Evolutionary conservation across 2,797 vertebrate genomes (phyloP), one percentile per base, ranked within the genome.

Genomic region (Tapera naevia): DNA sequence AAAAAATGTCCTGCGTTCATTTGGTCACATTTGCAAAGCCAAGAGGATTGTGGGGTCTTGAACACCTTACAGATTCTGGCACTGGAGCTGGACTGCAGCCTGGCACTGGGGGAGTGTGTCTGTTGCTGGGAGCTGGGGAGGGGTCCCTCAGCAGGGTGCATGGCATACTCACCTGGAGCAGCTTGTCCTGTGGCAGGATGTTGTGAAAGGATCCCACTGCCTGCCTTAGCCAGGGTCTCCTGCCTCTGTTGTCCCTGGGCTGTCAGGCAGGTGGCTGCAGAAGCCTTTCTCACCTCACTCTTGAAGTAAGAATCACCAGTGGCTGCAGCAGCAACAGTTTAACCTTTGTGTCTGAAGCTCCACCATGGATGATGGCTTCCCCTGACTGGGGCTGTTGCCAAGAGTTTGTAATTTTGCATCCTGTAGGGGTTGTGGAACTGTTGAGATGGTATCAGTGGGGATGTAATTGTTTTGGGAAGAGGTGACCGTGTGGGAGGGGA

Each of bases 291-390:
- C 30, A 23, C 30, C 28, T 78, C 41, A 32, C 14, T 56, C 18
- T 19, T 35, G 69, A 78, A 89, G 65, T 53, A 33, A 90, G 72
- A 78, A 62, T 61, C 0, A 0, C 48, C 41, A 51, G 66, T 5
- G 3, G 67, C 39, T 4, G 14, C 61, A 62, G 62, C 22, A 80
- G 56, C 17, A 58, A 51, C 15, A 54, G 39, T 46, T 90, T 43
- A 80, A 84, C 69, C 86, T 93, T 94, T n/a, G n/a, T n/a, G 25
- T 56, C 58, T 13, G 9, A 71, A 83, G 71, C 65, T 45, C 46
- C 74, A 53, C 74, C 6, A 4, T n/a, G 57, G 92, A 54, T 33
- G 69, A 73, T 81, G 37, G 58, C 33, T 71, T 85, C 22, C 25
- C 13, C 17, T 2, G 16, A 4, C 60, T 79, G 50, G 24, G 58